phyloP scores from a whole-genome alignment of 1,140 invertebrate genomes.

The Himalopsyche phryganea region DNA sequence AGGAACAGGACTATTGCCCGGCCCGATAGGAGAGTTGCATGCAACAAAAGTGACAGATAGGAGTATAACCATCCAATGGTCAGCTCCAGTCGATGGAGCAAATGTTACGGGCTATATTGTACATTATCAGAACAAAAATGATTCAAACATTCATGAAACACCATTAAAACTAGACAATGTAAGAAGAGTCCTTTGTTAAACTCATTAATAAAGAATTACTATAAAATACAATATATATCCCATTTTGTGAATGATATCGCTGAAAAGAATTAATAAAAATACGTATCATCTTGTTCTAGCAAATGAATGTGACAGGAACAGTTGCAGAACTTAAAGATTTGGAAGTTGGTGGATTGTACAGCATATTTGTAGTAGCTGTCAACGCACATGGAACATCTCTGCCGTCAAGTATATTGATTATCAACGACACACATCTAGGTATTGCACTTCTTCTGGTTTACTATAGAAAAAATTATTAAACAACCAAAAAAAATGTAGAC shows the following conservation, averaged over 20 bases:
- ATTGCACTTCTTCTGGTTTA: too few relatives aligned
- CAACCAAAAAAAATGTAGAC: too few relatives aligned
- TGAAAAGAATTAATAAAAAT: not conserved
- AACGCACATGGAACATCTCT: constrained; percentile 73
- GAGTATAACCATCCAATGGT: constrained; percentile 66
- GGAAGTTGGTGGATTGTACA: constrained; percentile 64
- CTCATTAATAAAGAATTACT: too few relatives aligned
- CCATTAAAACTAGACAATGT: constrained; percentile 63
- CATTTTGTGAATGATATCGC: not conserved
- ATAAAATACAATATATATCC: too few relatives aligned
- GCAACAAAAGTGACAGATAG: constrained; percentile 59
- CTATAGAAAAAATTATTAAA: too few relatives aligned
- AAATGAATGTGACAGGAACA: constrained; percentile 64
- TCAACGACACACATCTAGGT: constrained; percentile 57
- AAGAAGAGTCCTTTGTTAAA: too few relatives aligned
- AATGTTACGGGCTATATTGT: constrained; percentile 68
- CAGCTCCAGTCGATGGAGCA: constrained; percentile 58
- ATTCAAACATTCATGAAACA: constrained; percentile 59
- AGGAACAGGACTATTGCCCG: constrained; percentile 71
- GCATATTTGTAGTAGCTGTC: constrained; percentile 70
- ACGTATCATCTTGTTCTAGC: constrained; percentile 46
- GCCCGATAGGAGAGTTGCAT: constrained; percentile 70
- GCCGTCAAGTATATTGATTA: constrained; percentile 73
- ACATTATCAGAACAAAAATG: constrained; percentile 72
- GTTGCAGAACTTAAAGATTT: constrained; percentile 58